Evolutionary conservation across 2,113 vertebrate genomes (phyloP).

Genomic region (Candoia aspera): DNA sequence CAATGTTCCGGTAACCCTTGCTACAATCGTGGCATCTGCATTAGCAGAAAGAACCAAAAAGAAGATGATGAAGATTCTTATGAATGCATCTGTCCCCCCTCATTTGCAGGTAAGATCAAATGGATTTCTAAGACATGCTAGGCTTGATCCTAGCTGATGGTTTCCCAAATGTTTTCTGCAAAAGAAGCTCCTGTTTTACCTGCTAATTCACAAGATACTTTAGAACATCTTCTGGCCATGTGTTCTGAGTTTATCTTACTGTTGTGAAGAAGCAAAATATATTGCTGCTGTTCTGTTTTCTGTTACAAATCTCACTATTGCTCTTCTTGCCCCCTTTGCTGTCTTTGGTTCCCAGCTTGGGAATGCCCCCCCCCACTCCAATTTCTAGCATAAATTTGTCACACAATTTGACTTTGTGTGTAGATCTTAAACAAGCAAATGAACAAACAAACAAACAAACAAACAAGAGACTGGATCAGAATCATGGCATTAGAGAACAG

Average conservation of each 20-base stretch:
- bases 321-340: not conserved
- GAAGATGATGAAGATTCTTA: slow-evolving; percentile 63
- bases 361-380: not conserved
- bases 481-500: not conserved
- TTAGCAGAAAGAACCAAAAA: slow-evolving; percentile 65
- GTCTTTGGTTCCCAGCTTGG: not conserved
- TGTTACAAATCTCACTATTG: not conserved
- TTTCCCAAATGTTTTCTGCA: too few relatives aligned
- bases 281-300: not conserved
- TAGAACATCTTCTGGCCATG: not conserved
- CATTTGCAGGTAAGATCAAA: slow-evolving; percentile 77
- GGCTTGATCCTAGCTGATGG: too few relatives aligned
- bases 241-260: not conserved
- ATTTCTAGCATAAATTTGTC: not conserved
- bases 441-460: not conserved
- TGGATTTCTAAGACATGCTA: not conserved
- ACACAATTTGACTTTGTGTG: not conserved
- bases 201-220: not conserved
- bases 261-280: not conserved
- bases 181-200: too few relatives aligned
- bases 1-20: slow-evolving; percentile 75
- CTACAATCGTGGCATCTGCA: slow-evolving; percentile 75
- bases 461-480: not conserved
- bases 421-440: not conserved
- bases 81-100: slow-evolving; percentile 72